These are phyloP conservation scores for Siphonodentalium dalli DNA, from an alignment of 2,888 invertebrate species.

Conservation along the genomic window DNA sequence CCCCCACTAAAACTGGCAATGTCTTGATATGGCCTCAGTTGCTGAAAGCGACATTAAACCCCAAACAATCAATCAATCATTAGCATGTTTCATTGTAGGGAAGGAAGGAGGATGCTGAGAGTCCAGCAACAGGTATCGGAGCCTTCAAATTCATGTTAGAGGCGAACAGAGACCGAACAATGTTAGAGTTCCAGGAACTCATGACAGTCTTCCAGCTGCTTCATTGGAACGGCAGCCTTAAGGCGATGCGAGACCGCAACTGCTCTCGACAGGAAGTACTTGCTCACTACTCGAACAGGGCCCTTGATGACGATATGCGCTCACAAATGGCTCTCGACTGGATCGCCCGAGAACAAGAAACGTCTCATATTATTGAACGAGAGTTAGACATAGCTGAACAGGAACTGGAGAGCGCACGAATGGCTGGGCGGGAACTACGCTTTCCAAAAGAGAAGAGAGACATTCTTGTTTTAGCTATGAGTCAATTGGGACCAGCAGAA, in stretches of 20 bases:
- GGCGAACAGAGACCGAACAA: slow-evolving; percentile 77
- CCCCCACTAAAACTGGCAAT: too few species aligned
- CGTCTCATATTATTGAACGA: slow-evolving; percentile 76
- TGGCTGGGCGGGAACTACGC: slow-evolving; percentile 87
- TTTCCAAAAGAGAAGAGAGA: slow-evolving; percentile 96
- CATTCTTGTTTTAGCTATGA: slow-evolving; percentile 86
- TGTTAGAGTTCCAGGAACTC: slow-evolving; percentile 94
- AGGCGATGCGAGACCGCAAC: slow-evolving; percentile 93
- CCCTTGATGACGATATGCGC: slow-evolving; percentile 93
- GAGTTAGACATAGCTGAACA: slow-evolving; percentile 86
- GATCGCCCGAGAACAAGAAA: slow-evolving; percentile 79
- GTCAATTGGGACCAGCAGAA: slow-evolving; percentile 72
- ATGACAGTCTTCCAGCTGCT: slow-evolving; percentile 97
- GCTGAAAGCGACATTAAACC: too few species aligned
- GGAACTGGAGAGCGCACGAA: slow-evolving; percentile 83
- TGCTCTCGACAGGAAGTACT: slow-evolving; percentile 89
- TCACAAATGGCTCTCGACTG: slow-evolving; percentile 92
- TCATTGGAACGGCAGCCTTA: slow-evolving; percentile 96
- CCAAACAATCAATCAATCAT: too few species aligned
- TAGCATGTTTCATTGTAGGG: slow-evolving; percentile 39
- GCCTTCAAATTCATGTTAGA: slow-evolving; percentile 75
- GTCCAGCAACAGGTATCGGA: slow-evolving; percentile 79
- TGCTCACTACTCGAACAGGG: slow-evolving; percentile 90
- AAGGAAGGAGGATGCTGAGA: slow-evolving; percentile 65
- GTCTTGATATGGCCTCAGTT: too few species aligned